These are phyloP conservation scores for Anthopleura xanthogrammica DNA, from an alignment of 92 coral and sea anemone species.

Conservation along the genomic window DNA sequence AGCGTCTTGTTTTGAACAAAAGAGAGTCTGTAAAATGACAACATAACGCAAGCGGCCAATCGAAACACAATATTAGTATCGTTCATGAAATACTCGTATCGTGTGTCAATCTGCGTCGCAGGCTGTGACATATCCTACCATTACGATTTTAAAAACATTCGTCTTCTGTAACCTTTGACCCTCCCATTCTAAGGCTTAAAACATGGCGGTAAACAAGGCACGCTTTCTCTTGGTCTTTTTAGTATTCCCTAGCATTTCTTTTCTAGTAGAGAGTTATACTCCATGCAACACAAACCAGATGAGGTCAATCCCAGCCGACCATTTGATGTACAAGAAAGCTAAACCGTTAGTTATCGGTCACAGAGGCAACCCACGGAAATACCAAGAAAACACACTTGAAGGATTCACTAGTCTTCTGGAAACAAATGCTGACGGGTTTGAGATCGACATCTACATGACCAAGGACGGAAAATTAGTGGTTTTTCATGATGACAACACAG, in stretches of 20 bases:
- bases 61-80: too few species aligned
- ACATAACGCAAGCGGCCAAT: too few species aligned
- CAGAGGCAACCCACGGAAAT: constrained; percentile 82
- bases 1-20: too few species aligned
- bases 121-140: too few species aligned
- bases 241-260: neutral
- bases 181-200: neutral
- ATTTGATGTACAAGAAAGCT: constrained; percentile 58
- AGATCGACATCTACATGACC: constrained; percentile 82
- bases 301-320: constrained; percentile 48
- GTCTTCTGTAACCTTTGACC: neutral
- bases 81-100: too few species aligned
- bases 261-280: neutral
- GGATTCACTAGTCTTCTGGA: constrained; percentile 79
- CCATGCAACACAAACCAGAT: constrained; percentile 27
- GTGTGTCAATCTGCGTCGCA: too few species aligned
- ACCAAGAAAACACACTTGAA: constrained; percentile 89
- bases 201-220: neutral
- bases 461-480: constrained; percentile 82
- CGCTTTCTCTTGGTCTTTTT: neutral
- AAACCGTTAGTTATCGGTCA: constrained; percentile 91
- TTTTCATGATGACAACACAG: constrained; percentile 78
- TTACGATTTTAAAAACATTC: too few species aligned
- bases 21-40: too few species aligned
- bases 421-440: constrained; percentile 86